Conservation (phyloP, 2,797 vertebrate species). For the Myoxocephalus aenaeus region DNA sequence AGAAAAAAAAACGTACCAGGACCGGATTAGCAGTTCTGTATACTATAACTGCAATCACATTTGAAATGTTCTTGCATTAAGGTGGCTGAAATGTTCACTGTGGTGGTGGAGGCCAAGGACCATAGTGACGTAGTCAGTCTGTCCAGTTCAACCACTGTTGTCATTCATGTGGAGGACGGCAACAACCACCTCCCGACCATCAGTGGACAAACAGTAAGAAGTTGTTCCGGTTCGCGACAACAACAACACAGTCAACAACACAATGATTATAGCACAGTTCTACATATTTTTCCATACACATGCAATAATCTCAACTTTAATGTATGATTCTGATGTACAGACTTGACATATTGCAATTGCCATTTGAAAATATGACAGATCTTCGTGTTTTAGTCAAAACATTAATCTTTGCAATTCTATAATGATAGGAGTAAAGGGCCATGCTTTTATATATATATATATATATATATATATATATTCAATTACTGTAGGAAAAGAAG, state of each 20-base stretch:
- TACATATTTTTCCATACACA: neutral
- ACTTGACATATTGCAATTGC: neutral
- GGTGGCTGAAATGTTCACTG: conserved; percentile 64
- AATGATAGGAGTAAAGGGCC: neutral
- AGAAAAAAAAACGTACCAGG: too few species aligned
- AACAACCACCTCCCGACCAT: conserved; percentile 76
- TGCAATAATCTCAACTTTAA: neutral
- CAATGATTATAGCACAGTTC: neutral
- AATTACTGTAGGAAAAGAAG: neutral
- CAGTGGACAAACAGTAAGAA: conserved; percentile 66
- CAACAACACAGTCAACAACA: too few species aligned
- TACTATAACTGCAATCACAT: neutral
- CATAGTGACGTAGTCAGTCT: conserved; percentile 67
- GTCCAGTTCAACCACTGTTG: conserved; percentile 74
- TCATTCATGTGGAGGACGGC: conserved; percentile 68
- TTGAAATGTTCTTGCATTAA: conserved; percentile 31
- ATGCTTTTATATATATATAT: neutral
- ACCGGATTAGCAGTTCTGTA: neutral
- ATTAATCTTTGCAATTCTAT: neutral
- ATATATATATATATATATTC: neutral
- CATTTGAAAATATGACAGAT: neutral
- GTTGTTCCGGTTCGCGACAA: neutral
- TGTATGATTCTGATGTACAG: neutral
- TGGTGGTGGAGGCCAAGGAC: conserved; percentile 79
- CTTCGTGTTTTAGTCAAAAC: neutral